Evolutionary conservation across 2,113 vertebrate genomes (phyloP), one percentile per base, ranked within the genome.

Genomic region (Cricetomys ansorgei): DNA sequence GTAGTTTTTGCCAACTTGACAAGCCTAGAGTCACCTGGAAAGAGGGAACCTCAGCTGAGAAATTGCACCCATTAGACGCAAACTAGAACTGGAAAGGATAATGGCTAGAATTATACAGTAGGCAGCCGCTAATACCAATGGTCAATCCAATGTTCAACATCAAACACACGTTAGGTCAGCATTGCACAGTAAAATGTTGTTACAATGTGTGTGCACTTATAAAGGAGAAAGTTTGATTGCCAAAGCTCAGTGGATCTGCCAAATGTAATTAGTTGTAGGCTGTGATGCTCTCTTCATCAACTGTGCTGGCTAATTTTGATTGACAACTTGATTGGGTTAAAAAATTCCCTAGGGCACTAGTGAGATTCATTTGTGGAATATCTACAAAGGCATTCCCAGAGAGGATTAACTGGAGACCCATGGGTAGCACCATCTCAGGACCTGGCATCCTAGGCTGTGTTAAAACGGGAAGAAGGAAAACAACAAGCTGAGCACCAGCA

Each of bases 141-240:
- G 37, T 64, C 72, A 62, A 50, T 45, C 37, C 11, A 91, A 16
- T 13, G 48, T 57, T 25, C 40, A 40, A 48, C 21, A 88, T 37
- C 29, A 79, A 89, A 80, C 31, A 79, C 86, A 48, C 11, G 7
- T 73, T 34, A 88, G n/a, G 21, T 77, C 37, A 77, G 37, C 37
- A 77, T 86, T 95, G 88, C 55, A 70, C 45, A 88, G 29, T 34
- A 89, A 64, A 95, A 87, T 45, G 23, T 64, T 83, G 31, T 85
- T 92, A 43, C 21, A 64, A n/a, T 83, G 53, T 17, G 45, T 25
- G 55, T 48, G 17, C 3, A 70, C 29, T 50, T 95, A 72, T 59
- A 65, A 94, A 92, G 19, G n/a, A 25, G 64, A 76, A 48, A n/a
- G 65, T 91, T 55, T 65, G 70, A n/a, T 65, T 77, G 55, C 27